Percentiles rank a stretch among this genome's conserved stretches.
These are phyloP conservation scores for Puffinus mauretanicus DNA, from an alignment of 2,113 vertebrate species.

Conservation along the genomic window DNA sequence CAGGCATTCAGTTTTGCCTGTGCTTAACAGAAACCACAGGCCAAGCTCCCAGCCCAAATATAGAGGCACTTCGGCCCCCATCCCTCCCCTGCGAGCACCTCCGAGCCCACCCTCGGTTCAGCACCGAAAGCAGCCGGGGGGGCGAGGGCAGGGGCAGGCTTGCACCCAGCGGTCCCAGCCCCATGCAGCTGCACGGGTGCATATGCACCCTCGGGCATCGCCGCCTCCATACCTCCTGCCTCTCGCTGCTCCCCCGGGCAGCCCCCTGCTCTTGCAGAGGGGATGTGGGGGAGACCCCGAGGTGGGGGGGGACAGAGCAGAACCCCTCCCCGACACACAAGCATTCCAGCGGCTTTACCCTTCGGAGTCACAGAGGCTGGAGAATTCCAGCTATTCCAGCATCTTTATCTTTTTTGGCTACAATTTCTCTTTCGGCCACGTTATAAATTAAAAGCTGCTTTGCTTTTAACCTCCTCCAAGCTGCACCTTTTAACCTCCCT, in stretches of 20 bases:
- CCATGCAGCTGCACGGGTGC: accelerated
- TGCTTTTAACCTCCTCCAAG: conserved; percentile 52
- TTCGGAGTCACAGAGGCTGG: conserved; percentile 42
- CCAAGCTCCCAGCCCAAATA: conserved; percentile 11
- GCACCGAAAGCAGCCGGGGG: accelerated
- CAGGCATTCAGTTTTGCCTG: not conserved
- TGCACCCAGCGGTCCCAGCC: not conserved
- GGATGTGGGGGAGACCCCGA: not conserved
- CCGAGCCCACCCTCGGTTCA: not conserved
- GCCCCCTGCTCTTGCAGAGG: not conserved
- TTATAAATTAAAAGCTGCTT: conserved; percentile 59
- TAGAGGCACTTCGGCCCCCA: not conserved
- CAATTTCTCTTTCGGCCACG: conserved; percentile 40
- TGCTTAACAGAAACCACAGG: accelerated
- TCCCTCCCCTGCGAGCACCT: not conserved
- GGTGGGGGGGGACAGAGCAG: not conserved
- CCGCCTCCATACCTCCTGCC: not conserved
- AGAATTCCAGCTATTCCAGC: conserved; percentile 68
- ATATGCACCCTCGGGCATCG: accelerated
- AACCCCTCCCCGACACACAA: not conserved
- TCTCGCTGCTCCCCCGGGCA: not conserved
- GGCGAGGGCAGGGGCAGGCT: not conserved
- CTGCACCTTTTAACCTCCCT: conserved; percentile 50
- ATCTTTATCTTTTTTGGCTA: conserved; percentile 63
- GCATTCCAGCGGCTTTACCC: conserved; percentile 58